Percentiles rank a stretch among this genome's conserved stretches.
phyloP scores from a whole-genome alignment of 2,888 invertebrate genomes.

The Pherbina coryleti region DNA sequence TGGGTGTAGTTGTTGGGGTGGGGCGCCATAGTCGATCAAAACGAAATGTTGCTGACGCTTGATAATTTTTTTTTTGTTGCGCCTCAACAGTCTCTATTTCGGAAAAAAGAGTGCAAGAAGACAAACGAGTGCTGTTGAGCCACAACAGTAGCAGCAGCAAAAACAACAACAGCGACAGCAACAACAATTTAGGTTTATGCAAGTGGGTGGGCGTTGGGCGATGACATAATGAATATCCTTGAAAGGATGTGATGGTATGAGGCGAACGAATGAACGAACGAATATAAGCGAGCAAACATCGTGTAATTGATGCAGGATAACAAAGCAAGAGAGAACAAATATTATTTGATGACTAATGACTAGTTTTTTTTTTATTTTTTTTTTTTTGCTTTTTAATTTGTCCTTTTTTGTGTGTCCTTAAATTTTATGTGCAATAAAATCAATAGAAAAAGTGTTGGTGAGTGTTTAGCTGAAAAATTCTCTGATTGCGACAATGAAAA shows the following conservation, averaged over 20 bases:
- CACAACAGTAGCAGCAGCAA: not conserved
- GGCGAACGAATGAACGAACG: not conserved
- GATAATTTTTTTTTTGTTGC: no score
- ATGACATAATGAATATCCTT: constrained; percentile 22
- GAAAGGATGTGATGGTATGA: not conserved
- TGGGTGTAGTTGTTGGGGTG: no score
- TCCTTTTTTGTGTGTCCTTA: not conserved
- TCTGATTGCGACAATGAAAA: no score
- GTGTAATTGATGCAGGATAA: constrained; percentile 9
- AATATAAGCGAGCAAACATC: constrained; percentile 1
- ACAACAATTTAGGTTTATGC: not conserved
- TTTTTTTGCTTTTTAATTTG: not conserved
- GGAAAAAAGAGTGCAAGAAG: no score
- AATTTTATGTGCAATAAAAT: constrained; percentile 12
- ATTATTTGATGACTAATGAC: not conserved
- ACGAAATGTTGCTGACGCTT: no score
- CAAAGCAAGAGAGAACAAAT: not conserved
- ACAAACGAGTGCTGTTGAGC: no score
- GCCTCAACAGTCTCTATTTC: no score
- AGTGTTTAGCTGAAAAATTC: no score
- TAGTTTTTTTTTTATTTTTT: not conserved
- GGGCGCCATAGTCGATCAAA: no score
- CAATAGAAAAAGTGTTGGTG: not conserved
- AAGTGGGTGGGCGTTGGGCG: not conserved
- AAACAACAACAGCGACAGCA: not conserved